phyloP scores from a whole-genome alignment of 2,888 invertebrate genomes.

The Sipha maydis region DNA sequence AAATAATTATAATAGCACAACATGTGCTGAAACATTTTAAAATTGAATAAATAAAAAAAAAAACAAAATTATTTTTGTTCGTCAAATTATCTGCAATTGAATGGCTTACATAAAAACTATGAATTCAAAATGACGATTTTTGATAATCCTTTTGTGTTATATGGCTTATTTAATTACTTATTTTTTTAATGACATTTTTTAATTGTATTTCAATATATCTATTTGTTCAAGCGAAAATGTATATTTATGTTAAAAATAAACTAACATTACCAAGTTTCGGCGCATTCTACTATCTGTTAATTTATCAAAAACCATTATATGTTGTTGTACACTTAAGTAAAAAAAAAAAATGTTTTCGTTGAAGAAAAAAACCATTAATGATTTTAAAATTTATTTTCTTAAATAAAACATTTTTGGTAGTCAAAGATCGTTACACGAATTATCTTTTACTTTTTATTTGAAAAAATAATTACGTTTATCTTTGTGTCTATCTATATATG shows the following conservation, averaged over 20 bases:
- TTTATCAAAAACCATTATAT: conserved; percentile 28
- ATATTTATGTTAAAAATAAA: not conserved
- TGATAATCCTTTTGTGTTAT: too few species aligned
- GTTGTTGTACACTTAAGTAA: not conserved
- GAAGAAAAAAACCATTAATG: conserved; percentile 31
- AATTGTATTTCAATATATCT: not conserved
- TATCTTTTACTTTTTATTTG: conserved; percentile 36
- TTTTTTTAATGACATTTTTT: not conserved
- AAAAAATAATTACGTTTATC: conserved; percentile 8
- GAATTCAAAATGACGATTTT: too few species aligned
- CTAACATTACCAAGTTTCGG: conserved; percentile 19
- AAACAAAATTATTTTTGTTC: too few species aligned
- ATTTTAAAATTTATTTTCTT: conserved; percentile 41
- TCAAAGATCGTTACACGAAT: conserved; percentile 36
- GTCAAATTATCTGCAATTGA: too few species aligned
- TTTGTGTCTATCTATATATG: not conserved
- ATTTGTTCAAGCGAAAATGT: not conserved
- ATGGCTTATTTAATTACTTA: too few species aligned
- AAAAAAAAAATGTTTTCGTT: not conserved
- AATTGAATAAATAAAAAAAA: too few species aligned
- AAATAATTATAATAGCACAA: too few species aligned
- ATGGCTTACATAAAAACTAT: too few species aligned
- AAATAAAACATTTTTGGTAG: conserved; percentile 25
- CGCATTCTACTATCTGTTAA: conserved; percentile 37
- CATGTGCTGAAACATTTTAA: too few species aligned